Conservation (phyloP, 2,113 vertebrate species). For the Oryzias woworae region DNA sequence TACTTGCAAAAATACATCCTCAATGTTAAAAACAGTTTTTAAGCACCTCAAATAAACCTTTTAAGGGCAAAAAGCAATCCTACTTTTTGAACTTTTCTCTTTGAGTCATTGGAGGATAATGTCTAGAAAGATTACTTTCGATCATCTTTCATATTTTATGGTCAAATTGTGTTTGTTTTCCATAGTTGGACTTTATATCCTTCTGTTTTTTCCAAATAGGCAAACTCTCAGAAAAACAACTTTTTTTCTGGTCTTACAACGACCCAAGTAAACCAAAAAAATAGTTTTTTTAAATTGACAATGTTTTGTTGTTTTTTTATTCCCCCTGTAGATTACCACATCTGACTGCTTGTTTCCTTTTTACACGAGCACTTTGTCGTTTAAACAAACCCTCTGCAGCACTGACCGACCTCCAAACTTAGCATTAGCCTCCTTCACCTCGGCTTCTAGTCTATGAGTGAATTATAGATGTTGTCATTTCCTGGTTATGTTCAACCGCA, state of each 20-base stretch:
- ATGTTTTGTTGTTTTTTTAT: slow-evolving; percentile 18
- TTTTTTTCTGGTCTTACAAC: slow-evolving; percentile 31
- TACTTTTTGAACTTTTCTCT: no score
- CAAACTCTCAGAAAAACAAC: slow-evolving; percentile 32
- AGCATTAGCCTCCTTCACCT: slow-evolving; percentile 47
- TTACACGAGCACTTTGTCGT: slow-evolving; percentile 46
- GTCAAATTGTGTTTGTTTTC: slow-evolving; percentile 4
- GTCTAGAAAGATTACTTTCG: no score
- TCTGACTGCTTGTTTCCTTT: slow-evolving; percentile 43
- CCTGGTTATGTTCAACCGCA: slow-evolving; percentile 69
- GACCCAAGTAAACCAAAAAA: slow-evolving; percentile 48
- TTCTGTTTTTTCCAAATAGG: slow-evolving; percentile 25
- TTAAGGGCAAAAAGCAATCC: no score
- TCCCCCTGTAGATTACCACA: slow-evolving; percentile 41
- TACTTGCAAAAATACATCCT: no score
- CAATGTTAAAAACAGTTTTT: no score
- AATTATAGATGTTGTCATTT: slow-evolving; percentile 71
- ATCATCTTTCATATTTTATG: no score
- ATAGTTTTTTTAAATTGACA: slow-evolving; percentile 20
- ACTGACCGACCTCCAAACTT: slow-evolving; percentile 66
- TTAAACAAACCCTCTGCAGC: slow-evolving; percentile 50
- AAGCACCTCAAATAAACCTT: no score
- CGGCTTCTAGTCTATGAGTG: slow-evolving; percentile 37
- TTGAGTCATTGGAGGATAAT: no score
- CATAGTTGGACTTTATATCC: slow-evolving; percentile 11